Conservation (phyloP, 92 coral and sea anemone genomes). For the Zoanthus gigantus region DNA sequence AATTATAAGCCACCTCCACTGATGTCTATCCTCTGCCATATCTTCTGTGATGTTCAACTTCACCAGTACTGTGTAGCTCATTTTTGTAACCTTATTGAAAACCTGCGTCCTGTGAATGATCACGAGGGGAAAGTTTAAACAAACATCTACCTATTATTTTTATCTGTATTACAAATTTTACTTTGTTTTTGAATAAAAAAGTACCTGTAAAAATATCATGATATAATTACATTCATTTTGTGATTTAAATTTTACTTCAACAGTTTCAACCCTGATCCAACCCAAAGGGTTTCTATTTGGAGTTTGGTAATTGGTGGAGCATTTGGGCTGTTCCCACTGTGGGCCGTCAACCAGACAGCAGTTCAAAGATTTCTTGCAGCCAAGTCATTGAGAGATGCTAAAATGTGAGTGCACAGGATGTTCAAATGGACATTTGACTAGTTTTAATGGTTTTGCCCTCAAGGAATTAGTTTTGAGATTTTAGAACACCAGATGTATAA, state of each 20-base stretch:
- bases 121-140: no score
- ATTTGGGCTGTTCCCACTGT: constrained; percentile 92
- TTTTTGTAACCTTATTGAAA: no score
- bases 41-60: no score
- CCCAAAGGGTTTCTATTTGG: constrained; percentile 94
- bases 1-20: no score
- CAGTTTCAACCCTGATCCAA: constrained; percentile 94
- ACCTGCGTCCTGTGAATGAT: no score
- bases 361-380: constrained; percentile 94
- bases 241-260: not conserved
- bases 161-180: no score
- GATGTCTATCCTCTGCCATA: no score
- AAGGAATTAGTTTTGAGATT: not conserved
- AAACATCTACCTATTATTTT: no score
- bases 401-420: constrained; percentile 57
- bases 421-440: not conserved
- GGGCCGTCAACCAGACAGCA: constrained; percentile 99
- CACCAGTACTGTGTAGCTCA: no score
- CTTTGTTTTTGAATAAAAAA: no score
- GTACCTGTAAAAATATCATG: no score
- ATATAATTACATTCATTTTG: not conserved
- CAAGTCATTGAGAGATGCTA: constrained; percentile 89
- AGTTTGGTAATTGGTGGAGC: constrained; percentile 95
- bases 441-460: not conserved
- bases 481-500: no score